Evolutionary conservation across 1,140 invertebrate genomes (phyloP).

Genomic region (Ladona fulva): DNA sequence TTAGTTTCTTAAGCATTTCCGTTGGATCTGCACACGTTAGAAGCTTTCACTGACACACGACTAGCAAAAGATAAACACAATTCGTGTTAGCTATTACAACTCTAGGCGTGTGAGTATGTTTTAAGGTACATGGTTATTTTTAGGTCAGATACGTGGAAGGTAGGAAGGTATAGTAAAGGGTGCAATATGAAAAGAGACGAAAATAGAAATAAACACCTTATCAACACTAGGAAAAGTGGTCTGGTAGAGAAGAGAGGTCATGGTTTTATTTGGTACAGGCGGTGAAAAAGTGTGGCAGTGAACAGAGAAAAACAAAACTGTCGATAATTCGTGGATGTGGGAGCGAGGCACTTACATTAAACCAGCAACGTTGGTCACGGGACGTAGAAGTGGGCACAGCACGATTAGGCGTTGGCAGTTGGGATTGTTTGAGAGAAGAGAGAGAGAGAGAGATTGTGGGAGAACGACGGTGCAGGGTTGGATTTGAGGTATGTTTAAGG

Average conservation of each 20-base stretch:
- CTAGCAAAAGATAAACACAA: neutral
- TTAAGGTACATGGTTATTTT: neutral
- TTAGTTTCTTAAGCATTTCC: too few relatives aligned
- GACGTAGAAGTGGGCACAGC: neutral
- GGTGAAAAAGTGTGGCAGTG: too few relatives aligned
- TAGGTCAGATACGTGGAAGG: too few relatives aligned
- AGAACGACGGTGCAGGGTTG: neutral
- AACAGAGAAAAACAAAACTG: too few relatives aligned
- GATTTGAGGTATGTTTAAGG: neutral
- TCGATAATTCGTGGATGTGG: neutral
- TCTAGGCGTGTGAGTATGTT: neutral
- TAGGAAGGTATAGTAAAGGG: too few relatives aligned
- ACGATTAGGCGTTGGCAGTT: neutral
- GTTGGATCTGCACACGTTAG: neutral
- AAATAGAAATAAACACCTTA: too few relatives aligned
- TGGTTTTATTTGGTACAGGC: too few relatives aligned
- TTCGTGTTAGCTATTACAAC: neutral
- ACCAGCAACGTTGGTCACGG: constrained; percentile 1
- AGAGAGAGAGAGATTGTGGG: neutral
- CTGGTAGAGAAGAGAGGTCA: too few relatives aligned
- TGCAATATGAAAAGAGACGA: too few relatives aligned
- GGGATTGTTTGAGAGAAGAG: neutral
- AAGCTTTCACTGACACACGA: neutral
- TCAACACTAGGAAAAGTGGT: too few relatives aligned
- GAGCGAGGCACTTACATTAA: neutral